Evolutionary conservation across 2,797 vertebrate genomes (phyloP).

Genomic region (Galagoides demidoff): DNA sequence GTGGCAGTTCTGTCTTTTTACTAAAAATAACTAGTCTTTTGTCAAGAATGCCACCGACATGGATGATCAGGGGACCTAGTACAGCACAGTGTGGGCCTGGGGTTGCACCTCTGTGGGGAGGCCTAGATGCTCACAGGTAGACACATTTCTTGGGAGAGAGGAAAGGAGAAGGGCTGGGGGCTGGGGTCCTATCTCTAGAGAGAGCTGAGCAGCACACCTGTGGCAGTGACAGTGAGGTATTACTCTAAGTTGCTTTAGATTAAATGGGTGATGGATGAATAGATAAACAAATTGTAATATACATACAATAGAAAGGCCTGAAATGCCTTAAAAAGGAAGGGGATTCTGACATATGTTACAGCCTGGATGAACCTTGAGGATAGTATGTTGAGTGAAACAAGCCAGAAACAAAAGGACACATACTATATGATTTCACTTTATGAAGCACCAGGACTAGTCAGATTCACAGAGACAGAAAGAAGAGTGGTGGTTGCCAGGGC

Average conservation of each 20-base stretch:
- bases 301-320: background rate
- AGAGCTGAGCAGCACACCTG: background rate
- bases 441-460: background rate
- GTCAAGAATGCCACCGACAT: slow-evolving; percentile 43
- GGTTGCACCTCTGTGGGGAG: background rate
- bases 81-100: background rate
- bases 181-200: background rate
- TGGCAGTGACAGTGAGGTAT: background rate
- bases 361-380: background rate
- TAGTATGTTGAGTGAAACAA: background rate
- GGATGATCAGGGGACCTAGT: background rate
- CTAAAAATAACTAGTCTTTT: slow-evolving; percentile 53
- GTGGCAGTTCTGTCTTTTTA: slow-evolving; percentile 18
- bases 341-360: background rate
- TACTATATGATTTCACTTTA: background rate
- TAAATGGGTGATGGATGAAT: background rate
- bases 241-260: background rate
- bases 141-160: background rate
- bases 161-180: background rate
- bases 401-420: background rate
- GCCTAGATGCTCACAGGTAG: background rate
- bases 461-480: background rate
- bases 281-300: background rate
- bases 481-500: background rate
- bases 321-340: background rate